Percentiles rank a stretch among this genome's conserved stretches.
Conservation (phyloP, 2,797 vertebrate species). For the Sebastes oblongus region DNA sequence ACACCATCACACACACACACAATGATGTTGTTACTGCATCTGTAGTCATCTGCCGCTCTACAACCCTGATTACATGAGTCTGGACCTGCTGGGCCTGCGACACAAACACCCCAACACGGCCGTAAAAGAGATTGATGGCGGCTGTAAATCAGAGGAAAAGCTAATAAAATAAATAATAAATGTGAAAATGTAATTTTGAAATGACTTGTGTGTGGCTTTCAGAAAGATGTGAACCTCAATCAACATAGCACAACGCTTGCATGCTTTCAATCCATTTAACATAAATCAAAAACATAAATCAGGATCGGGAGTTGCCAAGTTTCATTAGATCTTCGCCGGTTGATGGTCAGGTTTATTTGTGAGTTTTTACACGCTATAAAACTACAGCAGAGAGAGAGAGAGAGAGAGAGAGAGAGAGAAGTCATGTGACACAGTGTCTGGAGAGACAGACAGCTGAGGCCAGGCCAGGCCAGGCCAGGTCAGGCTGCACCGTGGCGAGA, state of each 20-base stretch:
- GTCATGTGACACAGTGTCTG: not conserved
- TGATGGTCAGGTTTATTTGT: conserved; percentile 3
- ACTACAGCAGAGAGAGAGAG: not conserved
- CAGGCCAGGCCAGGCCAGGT: not conserved
- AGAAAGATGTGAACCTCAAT: not conserved
- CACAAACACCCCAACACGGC: not conserved
- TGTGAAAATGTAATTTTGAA: conserved; percentile 5
- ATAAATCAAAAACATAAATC: conserved; percentile 21
- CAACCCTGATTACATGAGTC: not conserved
- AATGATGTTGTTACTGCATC: not conserved
- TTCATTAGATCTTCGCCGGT: not conserved
- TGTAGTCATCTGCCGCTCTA: not conserved
- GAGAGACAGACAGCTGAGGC: not conserved
- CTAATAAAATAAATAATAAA: conserved; percentile 3
- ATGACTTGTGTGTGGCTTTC: not conserved
- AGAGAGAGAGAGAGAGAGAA: no score
- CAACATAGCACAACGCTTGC: not conserved
- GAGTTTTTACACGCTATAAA: not conserved
- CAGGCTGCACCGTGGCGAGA: not conserved
- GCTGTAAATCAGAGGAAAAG: conserved; percentile 15
- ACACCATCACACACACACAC: not conserved
- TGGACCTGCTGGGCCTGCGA: not conserved
- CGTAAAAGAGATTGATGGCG: conserved; percentile 2
- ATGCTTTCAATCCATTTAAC: not conserved
- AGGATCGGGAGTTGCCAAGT: not conserved